phyloP scores from a whole-genome alignment of 1,140 invertebrate genomes.

The Harlomillsia oculata region DNA sequence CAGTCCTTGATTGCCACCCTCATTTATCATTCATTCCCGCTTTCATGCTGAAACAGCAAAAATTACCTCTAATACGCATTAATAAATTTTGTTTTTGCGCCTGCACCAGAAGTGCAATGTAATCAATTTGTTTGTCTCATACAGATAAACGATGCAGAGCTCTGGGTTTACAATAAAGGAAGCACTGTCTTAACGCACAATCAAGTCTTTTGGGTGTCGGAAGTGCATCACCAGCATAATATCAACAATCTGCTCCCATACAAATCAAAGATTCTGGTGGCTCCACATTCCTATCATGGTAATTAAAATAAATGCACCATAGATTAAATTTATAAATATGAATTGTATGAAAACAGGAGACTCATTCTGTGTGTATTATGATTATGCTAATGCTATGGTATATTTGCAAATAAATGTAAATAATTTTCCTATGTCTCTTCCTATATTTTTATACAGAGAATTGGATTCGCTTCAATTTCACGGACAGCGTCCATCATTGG shows the following conservation, averaged over 20 bases:
- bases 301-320: too few relatives aligned
- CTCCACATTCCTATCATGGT: too few relatives aligned
- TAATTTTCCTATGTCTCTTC: too few relatives aligned
- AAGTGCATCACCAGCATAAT: constrained; percentile 51
- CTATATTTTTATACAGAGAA: too few relatives aligned
- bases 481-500: not conserved
- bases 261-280: too few relatives aligned
- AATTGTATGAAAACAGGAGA: too few relatives aligned
- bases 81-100: not conserved
- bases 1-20: not conserved
- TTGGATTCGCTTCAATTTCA: too few relatives aligned
- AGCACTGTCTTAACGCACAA: constrained; percentile 46
- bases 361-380: not conserved
- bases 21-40: not conserved
- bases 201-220: constrained; percentile 66
- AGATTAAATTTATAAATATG: too few relatives aligned
- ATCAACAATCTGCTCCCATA: too few relatives aligned
- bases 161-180: constrained; percentile 70
- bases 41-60: not conserved
- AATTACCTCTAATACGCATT: not conserved
- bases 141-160: constrained; percentile 46
- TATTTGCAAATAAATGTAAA: not conserved
- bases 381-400: not conserved
- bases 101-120: not conserved
- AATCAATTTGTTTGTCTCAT: not conserved